Percentiles rank a stretch among this genome's conserved stretches.
Conservation (phyloP, 2,888 invertebrate genomes). For the Megamerina dolium region DNA sequence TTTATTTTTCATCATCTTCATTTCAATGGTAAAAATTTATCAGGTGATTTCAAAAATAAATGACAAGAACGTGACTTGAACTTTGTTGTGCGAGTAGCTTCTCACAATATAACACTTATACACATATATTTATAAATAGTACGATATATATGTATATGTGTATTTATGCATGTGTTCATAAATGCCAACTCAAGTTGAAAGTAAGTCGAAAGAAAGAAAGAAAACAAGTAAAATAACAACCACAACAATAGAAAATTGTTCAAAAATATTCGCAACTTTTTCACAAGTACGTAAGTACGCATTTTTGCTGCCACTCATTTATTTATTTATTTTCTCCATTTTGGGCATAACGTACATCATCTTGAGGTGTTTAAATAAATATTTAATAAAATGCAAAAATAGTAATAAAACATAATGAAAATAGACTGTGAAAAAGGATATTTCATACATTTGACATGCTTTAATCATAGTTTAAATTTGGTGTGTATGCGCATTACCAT, state of each 20-base stretch:
- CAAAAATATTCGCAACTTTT: no score
- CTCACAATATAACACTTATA: no score
- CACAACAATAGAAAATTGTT: no score
- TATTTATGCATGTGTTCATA: not conserved
- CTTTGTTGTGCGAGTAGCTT: no score
- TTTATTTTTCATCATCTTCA: not conserved
- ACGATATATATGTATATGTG: not conserved
- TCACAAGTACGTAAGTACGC: no score
- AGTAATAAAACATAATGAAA: no score
- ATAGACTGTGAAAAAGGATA: not conserved
- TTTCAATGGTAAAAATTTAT: slow-evolving; percentile 16
- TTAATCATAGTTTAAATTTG: slow-evolving; percentile 3
- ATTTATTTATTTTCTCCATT: no score
- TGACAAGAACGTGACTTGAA: slow-evolving; percentile 36
- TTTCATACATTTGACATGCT: slow-evolving; percentile 1
- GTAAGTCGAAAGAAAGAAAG: not conserved
- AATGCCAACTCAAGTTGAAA: not conserved
- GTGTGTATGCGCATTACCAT: not conserved
- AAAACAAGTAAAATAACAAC: not conserved
- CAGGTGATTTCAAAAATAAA: slow-evolving; percentile 33
- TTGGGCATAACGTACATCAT: no score
- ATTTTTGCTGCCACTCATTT: no score
- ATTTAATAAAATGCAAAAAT: no score
- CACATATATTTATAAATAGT: no score
- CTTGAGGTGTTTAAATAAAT: no score